Conservation (phyloP, 2,797 vertebrate genomes). For the Capromys pilorides region DNA sequence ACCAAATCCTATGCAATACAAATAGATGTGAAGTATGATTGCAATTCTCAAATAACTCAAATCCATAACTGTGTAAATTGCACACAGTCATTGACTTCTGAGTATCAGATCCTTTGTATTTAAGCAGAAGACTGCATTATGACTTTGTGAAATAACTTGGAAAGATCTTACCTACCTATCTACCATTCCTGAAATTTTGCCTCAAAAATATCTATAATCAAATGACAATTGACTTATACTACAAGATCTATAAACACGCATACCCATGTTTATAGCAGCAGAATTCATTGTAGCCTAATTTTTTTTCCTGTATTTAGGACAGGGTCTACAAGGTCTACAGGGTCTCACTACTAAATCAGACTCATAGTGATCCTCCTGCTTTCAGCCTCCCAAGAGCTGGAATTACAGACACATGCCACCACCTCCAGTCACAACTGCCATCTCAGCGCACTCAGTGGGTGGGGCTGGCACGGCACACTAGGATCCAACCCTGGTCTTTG, state of each 20-base stretch:
- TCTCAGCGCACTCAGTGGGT: too few relatives aligned
- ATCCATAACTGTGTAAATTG: not conserved
- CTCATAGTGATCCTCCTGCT: too few relatives aligned
- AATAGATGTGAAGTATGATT: not conserved
- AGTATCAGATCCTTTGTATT: not conserved
- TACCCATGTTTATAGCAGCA: not conserved
- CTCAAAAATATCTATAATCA: not conserved
- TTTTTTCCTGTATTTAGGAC: too few relatives aligned
- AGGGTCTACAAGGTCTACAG: too few relatives aligned
- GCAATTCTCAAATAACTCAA: not conserved
- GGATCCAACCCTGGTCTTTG: too few relatives aligned
- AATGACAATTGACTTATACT: not conserved
- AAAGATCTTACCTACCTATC: not conserved
- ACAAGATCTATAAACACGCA: not conserved
- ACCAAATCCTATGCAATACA: not conserved
- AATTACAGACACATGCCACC: too few relatives aligned
- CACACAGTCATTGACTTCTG: not conserved
- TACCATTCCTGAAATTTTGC: constrained; percentile 16
- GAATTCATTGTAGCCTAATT: not conserved
- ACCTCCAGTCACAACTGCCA: too few relatives aligned
- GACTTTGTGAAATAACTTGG: constrained; percentile 13
- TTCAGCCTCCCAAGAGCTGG: too few relatives aligned
- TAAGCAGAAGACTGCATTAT: not conserved
- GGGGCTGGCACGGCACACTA: too few relatives aligned
- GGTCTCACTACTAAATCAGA: too few relatives aligned